These are phyloP conservation scores for Planococcus citri DNA, from an alignment of 1,140 invertebrate species.

Conservation along the genomic window DNA sequence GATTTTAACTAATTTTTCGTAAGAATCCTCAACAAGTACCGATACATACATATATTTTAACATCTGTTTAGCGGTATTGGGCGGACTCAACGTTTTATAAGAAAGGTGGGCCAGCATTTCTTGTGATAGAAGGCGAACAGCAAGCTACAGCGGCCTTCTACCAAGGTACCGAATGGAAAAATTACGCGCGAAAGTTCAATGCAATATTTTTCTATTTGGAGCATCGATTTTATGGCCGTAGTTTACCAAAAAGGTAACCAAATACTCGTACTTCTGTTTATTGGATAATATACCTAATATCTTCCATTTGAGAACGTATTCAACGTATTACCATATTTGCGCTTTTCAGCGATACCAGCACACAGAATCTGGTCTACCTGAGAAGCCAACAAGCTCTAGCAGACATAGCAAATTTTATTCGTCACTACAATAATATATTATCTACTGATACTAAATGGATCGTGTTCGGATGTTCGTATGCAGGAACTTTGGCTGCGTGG, in stretches of 20 bases:
- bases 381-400: conserved; percentile 77
- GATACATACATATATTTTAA: background rate
- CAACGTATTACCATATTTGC: too few species aligned
- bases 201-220: conserved; percentile 79
- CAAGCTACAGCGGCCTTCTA: conserved; percentile 59
- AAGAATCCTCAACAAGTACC: too few species aligned
- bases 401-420: conserved; percentile 72
- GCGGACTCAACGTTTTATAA: conserved; percentile 58
- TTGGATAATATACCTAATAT: too few species aligned
- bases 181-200: conserved; percentile 62
- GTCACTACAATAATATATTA: conserved; percentile 53
- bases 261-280: background rate
- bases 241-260: conserved; percentile 62
- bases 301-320: too few species aligned
- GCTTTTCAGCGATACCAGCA: conserved; percentile 55
- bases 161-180: conserved; percentile 62
- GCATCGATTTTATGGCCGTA: conserved; percentile 88
- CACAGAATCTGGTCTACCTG: conserved; percentile 63
- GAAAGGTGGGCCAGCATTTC: conserved; percentile 59
- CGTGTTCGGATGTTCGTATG: conserved; percentile 84
- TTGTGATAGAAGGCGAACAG: conserved; percentile 80
- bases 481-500: conserved; percentile 83
- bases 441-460: conserved; percentile 62
- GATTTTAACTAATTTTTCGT: too few species aligned
- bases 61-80: conserved; percentile 53